phyloP scores from a whole-genome alignment of 2,888 invertebrate species.

The Papilio demoleus region DNA sequence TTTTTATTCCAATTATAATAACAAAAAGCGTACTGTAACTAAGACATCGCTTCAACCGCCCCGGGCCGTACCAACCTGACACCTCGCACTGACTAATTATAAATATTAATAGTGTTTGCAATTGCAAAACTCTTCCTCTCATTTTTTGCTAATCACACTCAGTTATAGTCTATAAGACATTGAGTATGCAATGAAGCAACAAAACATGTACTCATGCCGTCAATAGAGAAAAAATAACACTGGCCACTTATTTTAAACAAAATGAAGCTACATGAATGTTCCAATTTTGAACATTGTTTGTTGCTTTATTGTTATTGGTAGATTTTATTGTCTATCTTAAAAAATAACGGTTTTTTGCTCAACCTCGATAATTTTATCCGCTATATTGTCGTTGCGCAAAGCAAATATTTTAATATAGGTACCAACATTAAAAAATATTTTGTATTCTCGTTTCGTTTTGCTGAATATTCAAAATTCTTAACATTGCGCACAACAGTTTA shows the following conservation, averaged over 20 bases:
- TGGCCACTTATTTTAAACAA: conserved; percentile 1
- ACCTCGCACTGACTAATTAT: conserved; percentile 49
- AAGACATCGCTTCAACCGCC: conserved; percentile 42
- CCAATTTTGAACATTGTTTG: not conserved
- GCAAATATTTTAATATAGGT: too few relatives aligned
- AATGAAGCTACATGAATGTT: not conserved
- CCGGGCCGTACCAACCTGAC: conserved; percentile 44
- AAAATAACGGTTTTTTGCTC: too few relatives aligned
- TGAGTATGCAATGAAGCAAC: conserved; percentile 16
- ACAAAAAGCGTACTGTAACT: conserved; percentile 41
- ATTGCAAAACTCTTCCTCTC: conserved; percentile 41
- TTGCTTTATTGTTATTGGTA: not conserved
- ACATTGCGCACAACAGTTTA: not conserved
- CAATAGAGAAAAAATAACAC: conserved; percentile 19
- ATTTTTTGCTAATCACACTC: conserved; percentile 39
- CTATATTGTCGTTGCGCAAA: too few relatives aligned
- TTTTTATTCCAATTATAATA: conserved; percentile 42
- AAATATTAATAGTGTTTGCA: conserved; percentile 52
- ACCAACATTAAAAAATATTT: not conserved
- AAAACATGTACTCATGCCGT: conserved; percentile 29
- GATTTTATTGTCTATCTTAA: too few relatives aligned
- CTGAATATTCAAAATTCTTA: conserved; percentile 15
- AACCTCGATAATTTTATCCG: too few relatives aligned
- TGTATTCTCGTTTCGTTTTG: not conserved
- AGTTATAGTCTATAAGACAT: conserved; percentile 25